Base-by-base conservation (phyloP, 2,888 invertebrate genomes). In the Parelbella ahira region DNA sequence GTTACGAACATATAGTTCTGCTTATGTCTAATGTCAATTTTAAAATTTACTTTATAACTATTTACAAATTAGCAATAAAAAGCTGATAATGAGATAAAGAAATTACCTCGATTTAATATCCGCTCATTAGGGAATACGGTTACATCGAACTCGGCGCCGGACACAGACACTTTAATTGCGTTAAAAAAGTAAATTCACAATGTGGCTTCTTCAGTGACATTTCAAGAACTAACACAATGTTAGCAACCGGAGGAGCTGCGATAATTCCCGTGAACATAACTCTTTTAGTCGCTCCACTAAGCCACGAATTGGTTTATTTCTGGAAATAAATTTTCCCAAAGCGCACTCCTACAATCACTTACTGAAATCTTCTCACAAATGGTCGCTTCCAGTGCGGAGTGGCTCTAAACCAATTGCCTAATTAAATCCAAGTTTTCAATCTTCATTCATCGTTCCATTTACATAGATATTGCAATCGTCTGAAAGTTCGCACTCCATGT, bases 181-280 rank as follows among this genome's bases (percentile, higher is more conserved):
- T n/a, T n/a, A n/a, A n/a, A n/a, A n/a, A n/a, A n/a, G n/a, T n/a
- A n/a, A n/a, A n/a, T n/a, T n/a, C n/a, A n/a, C n/a, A n/a, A n/a
- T n/a, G n/a, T n/a, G n/a, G n/a, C 7, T 13, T 28, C 28, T 21
- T 36, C 29, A 36, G 36, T 29, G 30, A 34, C 7, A 21, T 28
- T 27, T 28, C 23, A 42, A 23, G 15, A 24, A 23, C 8, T 28
- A 23, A 29, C 23, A 11, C 25, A 41, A 27, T 41, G 41, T 41
- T 19, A 18, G 29, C 12, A 29, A 36, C 15, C 4, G 3, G 15
- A 4, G 2, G 4, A 32, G 9, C 34, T 12, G 27, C 41, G 21
- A 36, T 43, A 37, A 37, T 43, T 30, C 43, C 11, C 13, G 36
- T 24, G 24, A 24, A 43, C 30, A 19, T 43, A 18, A 36, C 33